phyloP scores from a whole-genome alignment of 2,113 vertebrate species.

The Hypocryptadius cinnamomeus region DNA sequence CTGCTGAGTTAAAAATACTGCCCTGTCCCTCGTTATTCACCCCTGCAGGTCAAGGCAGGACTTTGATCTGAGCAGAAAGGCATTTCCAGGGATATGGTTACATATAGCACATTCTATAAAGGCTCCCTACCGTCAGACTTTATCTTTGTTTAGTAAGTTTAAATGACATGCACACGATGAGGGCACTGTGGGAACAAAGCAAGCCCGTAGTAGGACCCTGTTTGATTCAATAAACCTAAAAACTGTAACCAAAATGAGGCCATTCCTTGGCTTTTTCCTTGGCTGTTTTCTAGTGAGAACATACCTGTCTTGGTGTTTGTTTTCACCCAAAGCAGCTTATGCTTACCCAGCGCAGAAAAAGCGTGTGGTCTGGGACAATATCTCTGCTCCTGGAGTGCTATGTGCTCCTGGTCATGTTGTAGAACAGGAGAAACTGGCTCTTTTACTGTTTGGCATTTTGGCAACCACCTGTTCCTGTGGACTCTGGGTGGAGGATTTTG shows the following conservation, averaged over 20 bases:
- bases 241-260: not conserved
- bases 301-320: not conserved
- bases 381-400: not conserved
- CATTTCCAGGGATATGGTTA: slow-evolving; percentile 13
- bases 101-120: not conserved
- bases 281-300: not conserved
- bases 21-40: not conserved
- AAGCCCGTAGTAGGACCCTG: not conserved
- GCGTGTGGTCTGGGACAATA: not conserved
- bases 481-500: not conserved
- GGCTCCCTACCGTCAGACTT: not conserved
- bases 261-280: not conserved
- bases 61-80: slow-evolving; percentile 28
- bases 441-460: not conserved
- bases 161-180: not conserved
- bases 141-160: not conserved
- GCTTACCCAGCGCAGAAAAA: not conserved
- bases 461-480: accelerated
- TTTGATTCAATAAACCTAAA: not conserved
- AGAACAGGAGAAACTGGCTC: not conserved
- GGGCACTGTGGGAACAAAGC: not conserved
- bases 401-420: not conserved
- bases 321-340: not conserved
- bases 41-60: not conserved
- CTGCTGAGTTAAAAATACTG: slow-evolving; percentile 10